These are phyloP conservation scores for Decapterus maruadsi DNA, from an alignment of 2,797 vertebrate genomes.

Conservation along the genomic window DNA sequence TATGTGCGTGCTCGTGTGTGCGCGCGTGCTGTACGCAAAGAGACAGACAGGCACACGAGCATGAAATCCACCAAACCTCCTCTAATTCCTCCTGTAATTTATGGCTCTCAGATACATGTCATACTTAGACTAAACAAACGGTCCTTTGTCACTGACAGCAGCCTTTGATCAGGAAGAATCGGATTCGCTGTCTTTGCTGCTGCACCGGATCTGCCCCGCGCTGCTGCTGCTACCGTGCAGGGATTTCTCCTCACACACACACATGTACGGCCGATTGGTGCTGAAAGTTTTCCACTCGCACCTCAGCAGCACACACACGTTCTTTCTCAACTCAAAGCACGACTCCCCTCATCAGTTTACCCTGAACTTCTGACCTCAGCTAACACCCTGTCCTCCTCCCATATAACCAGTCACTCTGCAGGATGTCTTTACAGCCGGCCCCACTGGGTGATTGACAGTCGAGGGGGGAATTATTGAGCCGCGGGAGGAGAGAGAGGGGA, in stretches of 20 bases:
- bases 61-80: constrained; percentile 82
- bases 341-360: constrained; percentile 70
- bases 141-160: constrained; percentile 80
- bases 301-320: constrained; percentile 36
- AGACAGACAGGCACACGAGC: constrained; percentile 77
- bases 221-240: constrained; percentile 18
- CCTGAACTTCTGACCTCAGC: constrained; percentile 80
- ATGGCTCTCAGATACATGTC: constrained; percentile 81
- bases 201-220: constrained; percentile 66
- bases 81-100: constrained; percentile 82
- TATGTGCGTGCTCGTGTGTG: constrained; percentile 24
- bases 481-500: constrained; percentile 25
- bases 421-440: constrained; percentile 66
- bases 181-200: constrained; percentile 70
- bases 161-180: constrained; percentile 83
- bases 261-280: constrained; percentile 13
- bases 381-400: constrained; percentile 19
- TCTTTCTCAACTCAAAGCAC: constrained; percentile 60
- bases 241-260: constrained; percentile 45
- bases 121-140: constrained; percentile 82
- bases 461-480: constrained; percentile 48
- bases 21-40: constrained; percentile 24
- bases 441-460: constrained; percentile 73
- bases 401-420: constrained; percentile 41
- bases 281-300: constrained; percentile 62